These are phyloP conservation scores for Chionomys nivalis DNA, from an alignment of 2,113 vertebrate species.

Conservation along the genomic window DNA sequence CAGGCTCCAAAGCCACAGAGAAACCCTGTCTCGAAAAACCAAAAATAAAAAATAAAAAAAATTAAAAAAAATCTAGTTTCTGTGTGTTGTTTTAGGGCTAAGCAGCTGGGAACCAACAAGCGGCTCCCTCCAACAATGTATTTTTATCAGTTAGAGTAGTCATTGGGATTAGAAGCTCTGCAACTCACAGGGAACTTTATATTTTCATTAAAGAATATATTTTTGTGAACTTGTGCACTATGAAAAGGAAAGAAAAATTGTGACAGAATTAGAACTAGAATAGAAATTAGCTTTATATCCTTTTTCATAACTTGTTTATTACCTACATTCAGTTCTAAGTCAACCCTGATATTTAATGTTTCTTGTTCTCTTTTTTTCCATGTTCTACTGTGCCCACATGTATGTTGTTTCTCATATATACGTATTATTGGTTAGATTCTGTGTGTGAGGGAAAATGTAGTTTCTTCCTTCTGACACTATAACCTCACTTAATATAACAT, in stretches of 20 bases:
- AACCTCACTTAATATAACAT: too few species aligned
- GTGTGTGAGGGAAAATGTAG: too few species aligned
- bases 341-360: neutral
- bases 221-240: neutral
- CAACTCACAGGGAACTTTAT: neutral
- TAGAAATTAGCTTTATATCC: neutral
- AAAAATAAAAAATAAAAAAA: too few species aligned
- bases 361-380: neutral
- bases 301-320: neutral
- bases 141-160: neutral
- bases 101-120: too few species aligned
- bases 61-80: too few species aligned
- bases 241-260: neutral
- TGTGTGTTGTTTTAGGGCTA: too few species aligned
- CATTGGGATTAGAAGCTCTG: neutral
- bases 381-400: neutral
- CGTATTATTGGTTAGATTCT: too few species aligned
- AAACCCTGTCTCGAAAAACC: too few species aligned
- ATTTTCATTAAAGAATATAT: neutral
- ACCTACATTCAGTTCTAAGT: neutral
- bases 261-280: neutral
- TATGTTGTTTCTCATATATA: too few species aligned
- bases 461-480: neutral
- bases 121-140: too few species aligned
- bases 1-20: too few species aligned